These are phyloP conservation scores for Drosophila malerkotliana DNA, from an alignment of 1,140 invertebrate species.

Conservation along the genomic window DNA sequence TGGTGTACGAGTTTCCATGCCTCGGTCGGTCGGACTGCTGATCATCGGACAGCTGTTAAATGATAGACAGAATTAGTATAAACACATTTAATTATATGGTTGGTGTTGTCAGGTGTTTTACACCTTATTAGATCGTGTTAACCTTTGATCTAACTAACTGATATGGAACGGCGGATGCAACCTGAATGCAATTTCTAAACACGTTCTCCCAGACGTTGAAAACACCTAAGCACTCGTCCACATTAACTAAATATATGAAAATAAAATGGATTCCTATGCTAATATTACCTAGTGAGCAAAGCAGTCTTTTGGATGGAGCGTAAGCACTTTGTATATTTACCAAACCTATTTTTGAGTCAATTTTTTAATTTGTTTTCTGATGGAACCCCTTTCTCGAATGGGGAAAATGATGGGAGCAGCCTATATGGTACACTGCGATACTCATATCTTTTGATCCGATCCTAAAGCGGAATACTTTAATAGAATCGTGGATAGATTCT, in stretches of 20 bases:
- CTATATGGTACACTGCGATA: too few relatives aligned
- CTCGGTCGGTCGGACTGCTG: constrained; percentile 34
- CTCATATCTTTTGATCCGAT: too few relatives aligned
- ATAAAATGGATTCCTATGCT: not conserved
- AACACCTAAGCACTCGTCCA: not conserved
- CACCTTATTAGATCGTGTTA: constrained; percentile 60
- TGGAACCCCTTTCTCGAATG: not conserved
- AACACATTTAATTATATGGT: constrained; percentile 60
- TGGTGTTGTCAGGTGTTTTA: constrained; percentile 57
- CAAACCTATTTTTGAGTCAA: not conserved
- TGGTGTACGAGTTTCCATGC: constrained; percentile 42
- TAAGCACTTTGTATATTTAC: too few relatives aligned
- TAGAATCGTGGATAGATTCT: too few relatives aligned
- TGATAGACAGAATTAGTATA: constrained; percentile 59
- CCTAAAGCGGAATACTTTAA: too few relatives aligned
- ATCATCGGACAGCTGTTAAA: constrained; percentile 58
- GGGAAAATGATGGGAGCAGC: too few relatives aligned
- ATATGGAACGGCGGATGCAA: constrained; percentile 38
- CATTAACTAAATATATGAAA: not conserved
- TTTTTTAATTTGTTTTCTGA: not conserved
- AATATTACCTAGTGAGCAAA: not conserved
- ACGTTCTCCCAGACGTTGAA: not conserved
- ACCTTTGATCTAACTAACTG: constrained; percentile 49
- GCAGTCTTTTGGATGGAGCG: too few relatives aligned
- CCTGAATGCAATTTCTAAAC: constrained; percentile 27